Conservation (phyloP, 2,888 invertebrate genomes). For the Hymenopus coronatus region DNA sequence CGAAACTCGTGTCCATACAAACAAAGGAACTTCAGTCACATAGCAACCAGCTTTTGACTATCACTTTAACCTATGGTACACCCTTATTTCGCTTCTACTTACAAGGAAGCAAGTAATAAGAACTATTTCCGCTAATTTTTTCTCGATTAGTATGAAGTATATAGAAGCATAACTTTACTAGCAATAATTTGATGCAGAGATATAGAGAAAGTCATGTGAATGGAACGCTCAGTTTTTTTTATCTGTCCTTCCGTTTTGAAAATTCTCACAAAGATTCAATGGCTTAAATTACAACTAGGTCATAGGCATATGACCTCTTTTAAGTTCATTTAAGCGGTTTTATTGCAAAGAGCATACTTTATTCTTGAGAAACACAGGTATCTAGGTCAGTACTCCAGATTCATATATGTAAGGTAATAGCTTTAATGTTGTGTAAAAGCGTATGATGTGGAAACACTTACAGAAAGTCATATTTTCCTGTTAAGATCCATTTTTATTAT, state of each 20-base stretch:
- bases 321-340: background rate
- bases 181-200: too few species aligned
- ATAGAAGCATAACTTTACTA: too few species aligned
- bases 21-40: too few species aligned
- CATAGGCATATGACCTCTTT: background rate
- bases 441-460: background rate
- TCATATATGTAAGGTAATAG: background rate
- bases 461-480: background rate
- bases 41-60: too few species aligned
- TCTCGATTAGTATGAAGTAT: too few species aligned
- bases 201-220: too few species aligned
- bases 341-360: background rate
- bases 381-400: background rate
- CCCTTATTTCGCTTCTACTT: too few species aligned
- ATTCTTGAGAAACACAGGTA: background rate
- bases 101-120: too few species aligned
- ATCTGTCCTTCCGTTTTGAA: background rate
- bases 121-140: too few species aligned
- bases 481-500: background rate
- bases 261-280: background rate
- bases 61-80: too few species aligned
- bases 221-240: too few species aligned
- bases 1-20: too few species aligned
- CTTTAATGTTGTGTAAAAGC: background rate
- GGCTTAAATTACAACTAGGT: background rate